Evolutionary conservation across 2,113 vertebrate genomes (phyloP).

Genomic region (Sinocyclocheilus maitianheensis): DNA sequence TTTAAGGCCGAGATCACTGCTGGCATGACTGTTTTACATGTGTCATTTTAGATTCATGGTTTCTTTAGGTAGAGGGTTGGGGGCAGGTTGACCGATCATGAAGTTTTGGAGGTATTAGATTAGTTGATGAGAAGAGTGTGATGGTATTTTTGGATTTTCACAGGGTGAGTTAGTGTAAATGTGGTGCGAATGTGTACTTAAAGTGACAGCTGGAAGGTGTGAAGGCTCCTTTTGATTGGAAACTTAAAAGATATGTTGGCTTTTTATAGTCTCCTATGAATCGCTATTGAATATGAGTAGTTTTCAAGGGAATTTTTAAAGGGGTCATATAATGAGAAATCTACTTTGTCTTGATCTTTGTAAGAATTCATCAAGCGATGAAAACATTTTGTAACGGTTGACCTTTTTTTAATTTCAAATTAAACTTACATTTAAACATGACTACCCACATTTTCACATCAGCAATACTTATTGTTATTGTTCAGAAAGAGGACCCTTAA

Average conservation of each 20-base stretch:
- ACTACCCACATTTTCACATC: background rate
- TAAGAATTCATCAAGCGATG: background rate
- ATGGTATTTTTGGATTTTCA: slow-evolving; percentile 1
- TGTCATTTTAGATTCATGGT: background rate
- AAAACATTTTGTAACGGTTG: background rate
- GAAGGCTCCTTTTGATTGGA: slow-evolving; percentile 3
- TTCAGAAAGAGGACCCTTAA: background rate
- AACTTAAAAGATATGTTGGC: background rate
- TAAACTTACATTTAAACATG: background rate
- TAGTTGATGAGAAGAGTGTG: background rate
- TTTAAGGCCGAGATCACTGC: slow-evolving; percentile 24
- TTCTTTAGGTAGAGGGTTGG: background rate
- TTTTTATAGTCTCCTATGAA: background rate
- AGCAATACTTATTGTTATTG: background rate
- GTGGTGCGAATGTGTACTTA: background rate
- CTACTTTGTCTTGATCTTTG: background rate
- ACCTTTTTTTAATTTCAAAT: background rate
- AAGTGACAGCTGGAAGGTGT: slow-evolving; percentile 15
- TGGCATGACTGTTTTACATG: background rate
- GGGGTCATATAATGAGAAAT: background rate
- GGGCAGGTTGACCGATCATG: background rate
- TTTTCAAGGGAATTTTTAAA: background rate
- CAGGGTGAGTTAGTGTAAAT: background rate
- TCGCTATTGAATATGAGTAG: background rate
- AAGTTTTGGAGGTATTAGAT: background rate